These are phyloP conservation scores for Lasioglossum figueresi DNA, from an alignment of 2,888 invertebrate genomes.

Conservation along the genomic window DNA sequence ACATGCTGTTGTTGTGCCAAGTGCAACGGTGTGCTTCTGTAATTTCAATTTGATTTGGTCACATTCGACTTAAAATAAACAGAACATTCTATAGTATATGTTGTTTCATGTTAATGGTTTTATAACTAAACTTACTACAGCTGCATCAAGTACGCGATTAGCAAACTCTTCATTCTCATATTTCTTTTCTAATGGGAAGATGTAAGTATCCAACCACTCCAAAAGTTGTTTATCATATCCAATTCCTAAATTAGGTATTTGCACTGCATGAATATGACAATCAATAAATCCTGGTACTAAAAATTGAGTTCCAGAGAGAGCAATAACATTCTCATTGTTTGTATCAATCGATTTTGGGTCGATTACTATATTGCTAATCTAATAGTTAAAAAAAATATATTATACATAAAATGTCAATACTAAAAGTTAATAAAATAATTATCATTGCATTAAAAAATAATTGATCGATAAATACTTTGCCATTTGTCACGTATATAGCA, in stretches of 20 bases:
- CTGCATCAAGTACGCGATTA: slow-evolving; percentile 88
- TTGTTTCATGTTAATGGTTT: background rate
- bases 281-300: slow-evolving; percentile 95
- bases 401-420: background rate
- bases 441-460: background rate
- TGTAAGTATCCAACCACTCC: slow-evolving; percentile 94
- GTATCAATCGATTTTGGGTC: slow-evolving; percentile 64
- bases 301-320: slow-evolving; percentile 85
- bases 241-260: slow-evolving; percentile 93
- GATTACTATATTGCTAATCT: slow-evolving; percentile 73
- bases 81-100: background rate
- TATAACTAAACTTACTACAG: slow-evolving; percentile 89
- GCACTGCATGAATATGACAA: slow-evolving; percentile 95
- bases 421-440: background rate
- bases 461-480: slow-evolving; percentile 72
- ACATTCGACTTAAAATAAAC: background rate
- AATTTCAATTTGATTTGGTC: slow-evolving; percentile 10
- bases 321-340: slow-evolving; percentile 61
- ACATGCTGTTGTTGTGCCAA: slow-evolving; percentile 95
- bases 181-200: slow-evolving; percentile 92
- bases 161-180: slow-evolving; percentile 90
- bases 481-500: slow-evolving; percentile 75
- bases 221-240: slow-evolving; percentile 92
- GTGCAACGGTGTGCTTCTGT: slow-evolving; percentile 89
- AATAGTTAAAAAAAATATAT: slow-evolving; percentile 27